Base-by-base conservation (phyloP, 2,113 vertebrate genomes). In the Trichechus manatus region DNA sequence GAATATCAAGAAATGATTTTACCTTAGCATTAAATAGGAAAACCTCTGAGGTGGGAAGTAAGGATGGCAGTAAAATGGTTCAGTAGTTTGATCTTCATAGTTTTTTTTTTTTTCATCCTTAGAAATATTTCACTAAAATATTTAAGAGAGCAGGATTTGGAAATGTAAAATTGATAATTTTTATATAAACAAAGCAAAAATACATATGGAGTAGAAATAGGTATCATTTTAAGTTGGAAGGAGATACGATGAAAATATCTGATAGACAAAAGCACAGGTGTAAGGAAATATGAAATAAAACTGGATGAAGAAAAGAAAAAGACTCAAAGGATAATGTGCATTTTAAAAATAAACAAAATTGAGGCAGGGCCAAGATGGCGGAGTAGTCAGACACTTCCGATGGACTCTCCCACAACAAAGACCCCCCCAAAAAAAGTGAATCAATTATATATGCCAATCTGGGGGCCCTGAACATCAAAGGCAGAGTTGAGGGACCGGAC, bases 121-220 rank as follows among this genome's bases (percentile, higher is more conserved):
- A 93, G 63, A 94, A 93, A 70, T 75, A 87, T 92, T 87, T 94
- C 42, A 77, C 70, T 93, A 97, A 97, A 87, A 89, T 89, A 77
- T 75, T 90, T 85, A 66, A 47, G 80, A 93, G 36, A 91, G 2
- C 50, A 64, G 31, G 8, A 56, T 87, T 56, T 87, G 8, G 95
- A 96, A 97, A 80, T 1, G 3, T 72, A 31, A 88, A 91, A 31
- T 70, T 91, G 72, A 50, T 91, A 1, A 77, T 33, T 96, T 89
- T 25, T 44, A 59, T 88, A 97, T 91, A 93, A 91, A 96, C 13
- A 87, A 22, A 81, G 3, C 59, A 44, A 19, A 72, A 86, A n/a
- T 33, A 70, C 81, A 50, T 72, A 39, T 81, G 27, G 44, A 84
- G 44, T 42, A 64, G 14, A 93, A 59, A 87, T 72, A 47, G 25